Conservation (phyloP, 2,888 invertebrate species). For the Idaea aversata region DNA sequence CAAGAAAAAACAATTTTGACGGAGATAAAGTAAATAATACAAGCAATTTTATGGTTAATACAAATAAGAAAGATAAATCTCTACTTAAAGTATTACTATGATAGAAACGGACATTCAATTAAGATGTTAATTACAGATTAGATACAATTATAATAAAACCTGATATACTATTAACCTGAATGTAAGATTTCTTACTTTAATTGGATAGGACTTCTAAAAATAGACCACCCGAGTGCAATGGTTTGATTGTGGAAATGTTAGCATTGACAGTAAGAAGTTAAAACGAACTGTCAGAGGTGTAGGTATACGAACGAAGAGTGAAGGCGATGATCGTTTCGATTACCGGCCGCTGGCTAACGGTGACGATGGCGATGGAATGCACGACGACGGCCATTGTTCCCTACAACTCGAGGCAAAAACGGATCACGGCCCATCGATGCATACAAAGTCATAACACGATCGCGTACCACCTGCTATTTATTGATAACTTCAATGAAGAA, state of each 20-base stretch:
- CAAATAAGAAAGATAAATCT: background rate
- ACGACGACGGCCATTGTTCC: conserved; percentile 69
- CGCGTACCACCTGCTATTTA: conserved; percentile 49
- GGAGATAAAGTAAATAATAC: conserved; percentile 7
- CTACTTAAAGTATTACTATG: background rate
- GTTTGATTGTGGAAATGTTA: background rate
- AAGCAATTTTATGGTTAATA: background rate
- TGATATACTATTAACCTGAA: background rate
- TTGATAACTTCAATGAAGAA: conserved; percentile 29
- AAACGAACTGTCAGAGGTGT: conserved; percentile 22
- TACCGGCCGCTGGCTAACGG: conserved; percentile 61
- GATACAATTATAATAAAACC: background rate
- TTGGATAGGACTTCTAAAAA: background rate
- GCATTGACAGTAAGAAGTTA: background rate
- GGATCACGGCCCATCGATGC: conserved; percentile 53
- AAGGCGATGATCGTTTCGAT: conserved; percentile 55
- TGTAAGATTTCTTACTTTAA: background rate
- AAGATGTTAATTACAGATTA: background rate
- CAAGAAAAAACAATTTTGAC: conserved; percentile 47
- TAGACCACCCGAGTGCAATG: conserved; percentile 7
- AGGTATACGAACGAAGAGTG: conserved; percentile 28
- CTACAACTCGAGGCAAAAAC: conserved; percentile 58
- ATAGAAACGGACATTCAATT: background rate
- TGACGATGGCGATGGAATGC: conserved; percentile 62
- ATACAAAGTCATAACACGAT: conserved; percentile 50